phyloP scores from a whole-genome alignment of 2,113 vertebrate species.

The Ammodytes marinus region DNA sequence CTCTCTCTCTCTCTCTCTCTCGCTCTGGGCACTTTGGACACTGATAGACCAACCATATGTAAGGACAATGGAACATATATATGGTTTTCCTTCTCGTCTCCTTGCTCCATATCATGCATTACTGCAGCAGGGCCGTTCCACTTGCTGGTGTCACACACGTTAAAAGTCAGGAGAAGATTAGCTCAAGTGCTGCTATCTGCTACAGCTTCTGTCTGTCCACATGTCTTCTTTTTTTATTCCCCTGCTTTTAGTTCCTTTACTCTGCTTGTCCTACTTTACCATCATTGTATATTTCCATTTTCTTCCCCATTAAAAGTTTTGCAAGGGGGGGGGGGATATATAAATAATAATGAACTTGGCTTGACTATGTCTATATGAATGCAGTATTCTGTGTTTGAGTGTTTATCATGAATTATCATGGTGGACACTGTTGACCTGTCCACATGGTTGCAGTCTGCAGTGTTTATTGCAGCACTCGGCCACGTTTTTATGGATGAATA shows the following conservation, averaged over 20 bases:
- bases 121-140: constrained; percentile 30
- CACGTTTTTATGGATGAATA: constrained; percentile 18
- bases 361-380: background rate
- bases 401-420: constrained; percentile 9
- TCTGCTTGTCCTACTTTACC: constrained; percentile 19
- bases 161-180: constrained; percentile 45
- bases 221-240: constrained; percentile 2
- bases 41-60: constrained; percentile 67
- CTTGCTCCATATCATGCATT: constrained; percentile 57
- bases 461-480: constrained; percentile 9
- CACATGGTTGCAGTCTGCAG: background rate
- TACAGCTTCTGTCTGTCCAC: constrained; percentile 25
- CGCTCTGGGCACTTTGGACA: constrained; percentile 73
- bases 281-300: no score
- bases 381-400: background rate
- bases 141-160: constrained; percentile 51
- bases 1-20: constrained; percentile 18
- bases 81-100: constrained; percentile 29
- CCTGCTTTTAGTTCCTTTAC: constrained; percentile 8
- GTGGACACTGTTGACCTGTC: constrained; percentile 21
- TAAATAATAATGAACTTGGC: background rate
- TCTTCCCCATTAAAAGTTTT: no score
- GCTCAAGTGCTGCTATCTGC: constrained; percentile 53
- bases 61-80: constrained; percentile 61
- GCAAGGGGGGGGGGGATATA: no score